These are phyloP conservation scores for Belgica antarctica DNA, from an alignment of 2,888 invertebrate species.

Conservation along the genomic window DNA sequence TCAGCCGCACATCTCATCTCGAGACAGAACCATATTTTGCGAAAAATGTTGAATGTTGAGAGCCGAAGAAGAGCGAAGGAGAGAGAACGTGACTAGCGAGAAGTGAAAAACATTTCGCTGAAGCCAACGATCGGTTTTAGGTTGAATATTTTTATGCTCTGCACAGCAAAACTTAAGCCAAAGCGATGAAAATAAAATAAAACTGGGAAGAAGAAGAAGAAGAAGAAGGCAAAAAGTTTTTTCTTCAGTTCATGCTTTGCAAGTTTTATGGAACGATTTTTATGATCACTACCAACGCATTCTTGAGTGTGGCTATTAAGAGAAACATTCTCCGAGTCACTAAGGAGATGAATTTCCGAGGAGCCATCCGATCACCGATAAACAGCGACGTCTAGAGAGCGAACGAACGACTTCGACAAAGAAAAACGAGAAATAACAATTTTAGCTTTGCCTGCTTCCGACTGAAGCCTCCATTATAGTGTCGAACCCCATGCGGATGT, in stretches of 20 bases:
- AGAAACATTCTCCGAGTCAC: neutral
- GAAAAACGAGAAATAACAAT: constrained; percentile 18
- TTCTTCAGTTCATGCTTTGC: constrained; percentile 15
- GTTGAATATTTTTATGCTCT: constrained; percentile 31
- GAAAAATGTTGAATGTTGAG: constrained; percentile 9
- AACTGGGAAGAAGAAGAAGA: too few relatives aligned
- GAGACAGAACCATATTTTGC: constrained; percentile 32
- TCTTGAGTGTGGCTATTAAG: neutral
- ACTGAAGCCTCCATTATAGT: constrained; percentile 14
- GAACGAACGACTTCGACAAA: constrained; percentile 14
- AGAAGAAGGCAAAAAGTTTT: neutral
- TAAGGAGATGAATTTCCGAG: constrained; percentile 15
- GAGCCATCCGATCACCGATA: neutral
- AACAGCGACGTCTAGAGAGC: neutral
- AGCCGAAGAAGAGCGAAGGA: constrained; percentile 25
- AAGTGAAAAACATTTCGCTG: constrained; percentile 28
- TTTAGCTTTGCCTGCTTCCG: constrained; percentile 7
- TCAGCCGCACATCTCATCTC: neutral
- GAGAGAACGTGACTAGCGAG: constrained; percentile 13
- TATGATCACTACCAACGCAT: neutral
- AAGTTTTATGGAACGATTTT: constrained; percentile 7
- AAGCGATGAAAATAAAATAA: neutral
- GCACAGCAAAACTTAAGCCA: constrained; percentile 7
- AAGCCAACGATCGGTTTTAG: constrained; percentile 38
- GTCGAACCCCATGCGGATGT: neutral